These are phyloP conservation scores for Argopecten irradians DNA, from an alignment of 1,140 invertebrate genomes.

Conservation along the genomic window DNA sequence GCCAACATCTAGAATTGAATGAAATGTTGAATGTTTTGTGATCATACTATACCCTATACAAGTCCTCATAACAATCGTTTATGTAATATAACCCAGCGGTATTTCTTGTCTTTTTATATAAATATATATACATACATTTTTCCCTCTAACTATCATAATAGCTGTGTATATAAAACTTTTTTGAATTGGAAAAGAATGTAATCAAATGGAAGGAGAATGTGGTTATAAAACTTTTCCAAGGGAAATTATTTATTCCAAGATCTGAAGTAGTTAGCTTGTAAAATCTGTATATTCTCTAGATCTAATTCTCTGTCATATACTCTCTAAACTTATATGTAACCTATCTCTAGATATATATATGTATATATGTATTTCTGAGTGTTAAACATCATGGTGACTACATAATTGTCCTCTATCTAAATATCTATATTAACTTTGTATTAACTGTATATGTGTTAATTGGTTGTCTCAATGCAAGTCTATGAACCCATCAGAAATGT, in stretches of 20 bases:
- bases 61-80: not conserved
- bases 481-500: not conserved
- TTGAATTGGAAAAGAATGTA: not conserved
- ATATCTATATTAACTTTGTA: too few relatives aligned
- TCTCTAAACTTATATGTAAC: not conserved
- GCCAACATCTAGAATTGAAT: not conserved
- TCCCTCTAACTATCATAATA: not conserved
- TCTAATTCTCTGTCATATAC: not conserved
- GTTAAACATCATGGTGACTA: too few relatives aligned
- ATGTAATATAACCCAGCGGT: not conserved
- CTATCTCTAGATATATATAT: too few relatives aligned
- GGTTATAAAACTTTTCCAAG: not conserved
- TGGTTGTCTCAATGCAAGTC: slow-evolving; percentile 1
- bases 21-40: not conserved
- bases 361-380: too few relatives aligned
- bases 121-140: not conserved
- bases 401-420: too few relatives aligned
- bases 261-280: not conserved
- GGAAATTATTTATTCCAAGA: too few relatives aligned
- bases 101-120: not conserved
- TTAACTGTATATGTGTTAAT: too few relatives aligned
- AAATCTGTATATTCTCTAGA: not conserved
- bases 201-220: not conserved
- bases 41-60: not conserved
- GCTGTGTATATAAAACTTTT: not conserved